phyloP scores from a whole-genome alignment of 2,888 invertebrate genomes.

The Drosophila merina region DNA sequence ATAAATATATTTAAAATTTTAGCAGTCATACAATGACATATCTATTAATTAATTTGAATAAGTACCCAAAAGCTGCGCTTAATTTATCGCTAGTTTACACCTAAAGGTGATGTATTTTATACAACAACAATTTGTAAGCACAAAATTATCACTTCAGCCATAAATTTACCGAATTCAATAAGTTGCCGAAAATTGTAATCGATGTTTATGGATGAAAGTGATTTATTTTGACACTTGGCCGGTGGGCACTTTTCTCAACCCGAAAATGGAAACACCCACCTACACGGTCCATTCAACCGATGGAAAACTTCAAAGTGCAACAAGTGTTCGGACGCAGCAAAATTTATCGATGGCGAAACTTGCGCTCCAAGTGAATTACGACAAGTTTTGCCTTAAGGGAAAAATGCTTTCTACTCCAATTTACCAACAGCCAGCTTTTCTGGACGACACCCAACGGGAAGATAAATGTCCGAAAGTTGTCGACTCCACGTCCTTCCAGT shows the following conservation, averaged over 20 bases:
- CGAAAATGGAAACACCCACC: neutral
- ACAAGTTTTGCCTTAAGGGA: constrained; percentile 58
- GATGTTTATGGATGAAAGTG: constrained; percentile 28
- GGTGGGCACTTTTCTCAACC: constrained; percentile 10
- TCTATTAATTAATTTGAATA: neutral
- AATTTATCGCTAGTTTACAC: neutral
- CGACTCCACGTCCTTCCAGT: constrained; percentile 6
- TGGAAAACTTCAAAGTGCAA: constrained; percentile 55
- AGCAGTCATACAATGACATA: neutral
- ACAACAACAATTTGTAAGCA: neutral
- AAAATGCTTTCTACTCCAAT: constrained; percentile 28
- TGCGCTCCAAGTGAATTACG: constrained; percentile 72
- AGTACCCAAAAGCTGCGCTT: neutral
- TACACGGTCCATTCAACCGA: constrained; percentile 14
- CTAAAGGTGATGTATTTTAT: neutral
- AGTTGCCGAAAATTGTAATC: constrained; percentile 33
- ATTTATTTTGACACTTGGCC: constrained; percentile 47
- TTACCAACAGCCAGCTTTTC: constrained; percentile 21
- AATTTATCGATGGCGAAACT: constrained; percentile 74
- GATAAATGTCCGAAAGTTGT: constrained; percentile 67
- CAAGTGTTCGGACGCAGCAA: constrained; percentile 63
- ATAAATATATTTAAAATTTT: constrained; percentile 8
- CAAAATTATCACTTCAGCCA: neutral
- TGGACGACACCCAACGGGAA: constrained; percentile 40
- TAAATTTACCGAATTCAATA: constrained; percentile 22